These are phyloP conservation scores for Cosmorhoe ocellata DNA, from an alignment of 2,888 invertebrate genomes.

Conservation along the genomic window DNA sequence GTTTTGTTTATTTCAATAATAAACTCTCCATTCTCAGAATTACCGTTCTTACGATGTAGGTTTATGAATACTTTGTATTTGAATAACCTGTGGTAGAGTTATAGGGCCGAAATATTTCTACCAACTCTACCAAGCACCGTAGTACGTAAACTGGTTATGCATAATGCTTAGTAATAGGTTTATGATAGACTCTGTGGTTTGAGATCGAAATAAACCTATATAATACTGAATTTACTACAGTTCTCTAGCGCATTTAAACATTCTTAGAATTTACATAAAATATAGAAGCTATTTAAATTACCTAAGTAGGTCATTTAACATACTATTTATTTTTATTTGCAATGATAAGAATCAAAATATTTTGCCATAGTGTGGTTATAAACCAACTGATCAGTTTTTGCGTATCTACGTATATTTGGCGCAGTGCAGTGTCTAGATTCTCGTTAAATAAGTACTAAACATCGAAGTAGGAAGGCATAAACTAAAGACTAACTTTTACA, in stretches of 20 bases:
- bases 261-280: too few species aligned
- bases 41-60: constrained; percentile 34
- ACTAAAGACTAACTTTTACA: background rate
- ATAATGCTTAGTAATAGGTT: constrained; percentile 24
- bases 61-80: constrained; percentile 39
- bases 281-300: too few species aligned
- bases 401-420: constrained; percentile 6
- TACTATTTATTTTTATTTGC: too few species aligned
- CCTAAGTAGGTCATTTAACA: too few species aligned
- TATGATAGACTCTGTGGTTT: background rate
- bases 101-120: constrained; percentile 18
- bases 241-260: too few species aligned
- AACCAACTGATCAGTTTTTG: too few species aligned
- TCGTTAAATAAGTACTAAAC: background rate
- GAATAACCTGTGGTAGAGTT: constrained; percentile 26
- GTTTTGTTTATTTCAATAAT: constrained; percentile 49
- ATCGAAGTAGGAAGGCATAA: background rate
- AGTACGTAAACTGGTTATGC: constrained; percentile 24
- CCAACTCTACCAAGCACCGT: constrained; percentile 2
- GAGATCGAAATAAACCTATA: too few species aligned
- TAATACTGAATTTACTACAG: too few species aligned
- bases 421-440: constrained; percentile 10
- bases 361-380: too few species aligned
- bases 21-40: constrained; percentile 51
- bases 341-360: too few species aligned